A percentile compares a stretch with the other conserved stretches of the same genome.
Conservation (phyloP, 2,797 vertebrate genomes). For the Microhierax caerulescens region DNA sequence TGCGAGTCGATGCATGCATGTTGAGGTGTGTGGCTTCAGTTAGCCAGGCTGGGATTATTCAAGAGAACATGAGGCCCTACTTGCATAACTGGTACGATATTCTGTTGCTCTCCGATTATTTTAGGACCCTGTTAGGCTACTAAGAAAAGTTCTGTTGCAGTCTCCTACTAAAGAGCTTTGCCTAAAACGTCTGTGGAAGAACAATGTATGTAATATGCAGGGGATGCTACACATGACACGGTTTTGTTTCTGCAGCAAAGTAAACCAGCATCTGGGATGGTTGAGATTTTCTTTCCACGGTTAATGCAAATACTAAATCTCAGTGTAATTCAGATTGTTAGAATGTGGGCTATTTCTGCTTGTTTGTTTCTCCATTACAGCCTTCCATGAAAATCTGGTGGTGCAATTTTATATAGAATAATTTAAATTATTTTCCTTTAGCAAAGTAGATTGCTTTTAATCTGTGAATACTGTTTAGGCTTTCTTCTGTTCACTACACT, state of each 20-base stretch:
- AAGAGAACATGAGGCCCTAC: not conserved
- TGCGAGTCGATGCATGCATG: not conserved
- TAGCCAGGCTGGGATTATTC: not conserved
- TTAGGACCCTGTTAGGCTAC: not conserved
- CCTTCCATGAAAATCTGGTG: not conserved
- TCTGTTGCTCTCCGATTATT: not conserved
- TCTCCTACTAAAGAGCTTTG: not conserved
- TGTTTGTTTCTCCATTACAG: not conserved
- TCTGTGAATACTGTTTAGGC: not conserved
- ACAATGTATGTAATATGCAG: not conserved
- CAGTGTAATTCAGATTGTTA: not conserved
- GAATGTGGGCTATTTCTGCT: not conserved
- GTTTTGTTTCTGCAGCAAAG: not conserved
- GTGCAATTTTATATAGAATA: not conserved
- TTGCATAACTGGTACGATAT: not conserved
- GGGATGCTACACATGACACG: not conserved
- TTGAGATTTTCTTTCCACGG: not conserved
- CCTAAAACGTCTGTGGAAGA: not conserved
- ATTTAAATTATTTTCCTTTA: not conserved
- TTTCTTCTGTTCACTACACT: not conserved
- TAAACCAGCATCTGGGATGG: not conserved
- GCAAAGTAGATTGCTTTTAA: not conserved
- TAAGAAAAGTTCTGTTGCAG: not conserved
- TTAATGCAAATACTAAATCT: not conserved
- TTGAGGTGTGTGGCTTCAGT: not conserved